Evolutionary conservation across 2,797 vertebrate genomes (phyloP), one percentile per base, ranked within the genome.

Genomic region (Peromyscus nudipes): DNA sequence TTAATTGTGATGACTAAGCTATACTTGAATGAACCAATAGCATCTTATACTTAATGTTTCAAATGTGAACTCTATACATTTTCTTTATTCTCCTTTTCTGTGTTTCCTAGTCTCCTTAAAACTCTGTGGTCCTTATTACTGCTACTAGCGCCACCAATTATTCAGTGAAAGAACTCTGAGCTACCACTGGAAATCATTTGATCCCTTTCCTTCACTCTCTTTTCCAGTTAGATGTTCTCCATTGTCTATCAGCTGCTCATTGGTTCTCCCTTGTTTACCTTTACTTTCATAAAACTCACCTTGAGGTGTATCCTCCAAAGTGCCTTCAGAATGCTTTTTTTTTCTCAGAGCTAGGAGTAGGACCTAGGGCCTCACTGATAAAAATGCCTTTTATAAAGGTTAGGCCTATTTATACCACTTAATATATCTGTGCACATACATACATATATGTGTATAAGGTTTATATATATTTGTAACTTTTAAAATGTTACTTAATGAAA

Each of bases 1-100:
- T 43, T 93, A 64, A 55, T 85, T 64, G 25, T 65, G 43, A 77
- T 87, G 90, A 27, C n/a, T 77, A 95, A 81, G 37, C 62, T 65
- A 37, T 82, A 29, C 27, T 91, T 9, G 31, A 82, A 17, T 89
- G n/a, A 89, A 80, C 65, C 8, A 23, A 37, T 83, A 65, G 11
- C 23, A 79, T 4, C 34, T 93, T 89, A 43, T 34, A 12, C 73
- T 93, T 81, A 62, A n/a, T 67, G 16, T 93, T 43, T 65, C 17
- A 76, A 43, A 89, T 69, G 55, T 27, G 64, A 21, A 43, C 9
- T 40, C 25, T 27, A 2, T 91, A 65, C 40, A 8, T 89, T 93
- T 76, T 46, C 64, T 27, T 88, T 86, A 49, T 73, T 83, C 37
- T 17, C 11, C 27, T 27, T n/a, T 95, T 29, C 21, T 76, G 27